phyloP scores from a whole-genome alignment of 2,888 invertebrate genomes.

The Pterobdella sp. region DNA sequence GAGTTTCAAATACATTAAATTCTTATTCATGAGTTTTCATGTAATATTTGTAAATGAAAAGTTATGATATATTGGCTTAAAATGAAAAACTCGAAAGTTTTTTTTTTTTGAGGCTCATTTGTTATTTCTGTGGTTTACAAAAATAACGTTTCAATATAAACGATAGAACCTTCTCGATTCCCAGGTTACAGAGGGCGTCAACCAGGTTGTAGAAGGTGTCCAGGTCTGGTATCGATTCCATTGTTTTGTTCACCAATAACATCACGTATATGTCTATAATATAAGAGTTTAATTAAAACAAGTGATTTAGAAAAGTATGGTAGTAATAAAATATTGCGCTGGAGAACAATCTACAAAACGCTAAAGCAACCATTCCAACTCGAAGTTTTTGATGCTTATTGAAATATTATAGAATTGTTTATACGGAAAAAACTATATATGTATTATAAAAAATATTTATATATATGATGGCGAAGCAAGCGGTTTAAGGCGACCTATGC shows the following conservation, averaged over 20 bases:
- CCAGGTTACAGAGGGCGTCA: slow-evolving; percentile 80
- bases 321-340: not conserved
- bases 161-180: slow-evolving; percentile 50
- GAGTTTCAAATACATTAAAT: too few relatives aligned
- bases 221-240: slow-evolving; percentile 85
- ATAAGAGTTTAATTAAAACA: not conserved
- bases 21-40: too few relatives aligned
- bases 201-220: slow-evolving; percentile 96
- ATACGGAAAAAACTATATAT: not conserved
- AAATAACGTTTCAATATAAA: too few relatives aligned
- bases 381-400: too few relatives aligned
- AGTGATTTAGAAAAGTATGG: not conserved
- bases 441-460: not conserved
- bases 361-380: too few relatives aligned
- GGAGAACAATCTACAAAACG: too few relatives aligned
- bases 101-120: too few relatives aligned
- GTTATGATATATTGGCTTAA: too few relatives aligned
- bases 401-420: not conserved
- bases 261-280: not conserved
- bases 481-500: not conserved
- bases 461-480: not conserved
- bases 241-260: slow-evolving; percentile 48
- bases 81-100: too few relatives aligned
- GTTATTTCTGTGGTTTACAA: too few relatives aligned
- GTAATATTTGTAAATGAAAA: too few relatives aligned